Evolutionary conservation across 23 tunicate species (phyloP).

Genomic region (Aplidium turbinatum): DNA sequence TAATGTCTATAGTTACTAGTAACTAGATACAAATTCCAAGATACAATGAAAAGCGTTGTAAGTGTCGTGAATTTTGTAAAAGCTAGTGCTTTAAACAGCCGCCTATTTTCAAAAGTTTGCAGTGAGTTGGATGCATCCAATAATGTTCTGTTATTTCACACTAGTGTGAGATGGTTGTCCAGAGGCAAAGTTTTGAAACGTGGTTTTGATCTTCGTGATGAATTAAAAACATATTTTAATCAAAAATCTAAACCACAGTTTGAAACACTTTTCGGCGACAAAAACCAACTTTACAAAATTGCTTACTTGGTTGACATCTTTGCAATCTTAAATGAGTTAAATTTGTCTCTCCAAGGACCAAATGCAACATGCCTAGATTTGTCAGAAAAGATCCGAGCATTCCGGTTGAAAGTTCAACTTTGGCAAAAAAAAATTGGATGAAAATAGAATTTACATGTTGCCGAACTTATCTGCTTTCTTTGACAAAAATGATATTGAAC

Average conservation of each 20-base stretch:
- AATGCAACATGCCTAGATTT: constrained; percentile 54
- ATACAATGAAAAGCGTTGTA: constrained; percentile 35
- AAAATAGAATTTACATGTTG: constrained; percentile 26
- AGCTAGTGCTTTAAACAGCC: constrained; percentile 37
- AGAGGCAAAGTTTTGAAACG: constrained; percentile 47
- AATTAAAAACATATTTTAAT: background rate
- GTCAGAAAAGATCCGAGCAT: constrained; percentile 39
- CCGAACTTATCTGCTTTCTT: constrained; percentile 34
- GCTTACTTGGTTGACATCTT: constrained; percentile 33
- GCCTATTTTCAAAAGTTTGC: constrained; percentile 34
- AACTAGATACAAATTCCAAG: too few species aligned
- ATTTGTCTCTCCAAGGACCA: constrained; percentile 39
- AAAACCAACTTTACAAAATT: constrained; percentile 27
- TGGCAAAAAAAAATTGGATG: constrained; percentile 38
- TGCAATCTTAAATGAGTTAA: constrained; percentile 43
- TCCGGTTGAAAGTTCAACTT: constrained; percentile 28
- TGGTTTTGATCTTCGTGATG: constrained; percentile 26
- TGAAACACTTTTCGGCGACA: constrained; percentile 22
- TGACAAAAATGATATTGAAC: constrained; percentile 51
- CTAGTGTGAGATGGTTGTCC: constrained; percentile 46
- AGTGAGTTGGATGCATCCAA: constrained; percentile 33
- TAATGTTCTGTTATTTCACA: constrained; percentile 39
- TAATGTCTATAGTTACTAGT: too few species aligned
- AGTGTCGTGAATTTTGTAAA: constrained; percentile 41
- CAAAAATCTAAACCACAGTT: constrained; percentile 36